A percentile compares a stretch with the other conserved stretches of the same genome.
Evolutionary conservation across 92 coral and sea anemone species (phyloP).

Genomic region (Palythoa heliodiscus): DNA sequence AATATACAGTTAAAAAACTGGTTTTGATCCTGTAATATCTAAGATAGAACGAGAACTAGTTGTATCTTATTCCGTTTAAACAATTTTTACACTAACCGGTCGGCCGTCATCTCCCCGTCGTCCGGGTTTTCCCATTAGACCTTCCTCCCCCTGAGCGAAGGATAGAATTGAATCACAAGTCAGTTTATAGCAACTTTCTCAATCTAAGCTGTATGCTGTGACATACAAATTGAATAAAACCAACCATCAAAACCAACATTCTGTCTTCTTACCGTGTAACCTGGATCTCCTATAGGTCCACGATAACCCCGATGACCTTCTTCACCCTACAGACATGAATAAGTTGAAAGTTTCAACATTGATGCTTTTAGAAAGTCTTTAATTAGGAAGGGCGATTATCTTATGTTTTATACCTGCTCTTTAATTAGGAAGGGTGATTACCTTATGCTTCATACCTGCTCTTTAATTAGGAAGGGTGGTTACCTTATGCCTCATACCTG

Average conservation of each 20-base stretch:
- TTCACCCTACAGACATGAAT: neutral
- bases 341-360: neutral
- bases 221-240: neutral
- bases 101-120: neutral
- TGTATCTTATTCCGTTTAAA: neutral
- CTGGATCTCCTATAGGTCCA: neutral
- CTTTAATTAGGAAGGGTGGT: no score
- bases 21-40: no score
- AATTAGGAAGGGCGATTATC: no score
- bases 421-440: no score
- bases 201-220: neutral
- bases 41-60: no score
- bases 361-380: no score
- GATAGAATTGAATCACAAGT: neutral
- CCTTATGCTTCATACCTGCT: no score
- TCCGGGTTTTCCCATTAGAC: conserved; percentile 4
- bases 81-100: neutral
- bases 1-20: no score
- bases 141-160: neutral
- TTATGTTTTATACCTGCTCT: no score
- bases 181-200: neutral
- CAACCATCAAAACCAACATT: neutral
- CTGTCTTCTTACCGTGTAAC: neutral
- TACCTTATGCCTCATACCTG: no score
- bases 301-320: neutral